These are phyloP conservation scores for Telmatherina bonti DNA, from an alignment of 2,797 vertebrate species.

Conservation along the genomic window DNA sequence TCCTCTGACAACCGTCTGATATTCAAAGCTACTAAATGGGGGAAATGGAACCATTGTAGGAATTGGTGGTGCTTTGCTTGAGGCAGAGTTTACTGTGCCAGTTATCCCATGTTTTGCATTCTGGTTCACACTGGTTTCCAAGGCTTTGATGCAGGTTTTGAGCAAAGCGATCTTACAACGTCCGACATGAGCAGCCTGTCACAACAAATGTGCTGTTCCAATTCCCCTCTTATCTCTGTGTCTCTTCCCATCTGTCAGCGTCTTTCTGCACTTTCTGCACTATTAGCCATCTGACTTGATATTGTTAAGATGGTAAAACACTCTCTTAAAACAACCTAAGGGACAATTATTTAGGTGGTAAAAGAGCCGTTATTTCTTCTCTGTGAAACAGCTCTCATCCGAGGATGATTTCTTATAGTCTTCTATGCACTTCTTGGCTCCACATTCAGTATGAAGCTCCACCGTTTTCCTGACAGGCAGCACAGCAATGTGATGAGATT, in stretches of 20 bases:
- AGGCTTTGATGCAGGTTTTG: slow-evolving; percentile 47
- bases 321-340: slow-evolving; percentile 5
- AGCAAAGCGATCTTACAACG: slow-evolving; percentile 61
- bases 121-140: slow-evolving; percentile 53
- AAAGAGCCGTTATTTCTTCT: slow-evolving; percentile 33
- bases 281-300: slow-evolving; percentile 47
- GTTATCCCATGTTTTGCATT: slow-evolving; percentile 23
- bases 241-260: slow-evolving; percentile 76
- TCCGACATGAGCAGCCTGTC: slow-evolving; percentile 69
- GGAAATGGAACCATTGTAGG: too few relatives aligned
- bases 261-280: slow-evolving; percentile 59
- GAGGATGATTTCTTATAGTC: slow-evolving; percentile 54
- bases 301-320: slow-evolving; percentile 15
- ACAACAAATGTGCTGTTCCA: slow-evolving; percentile 71
- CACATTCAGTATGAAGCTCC: slow-evolving; percentile 38
- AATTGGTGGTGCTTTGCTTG: neutral
- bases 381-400: slow-evolving; percentile 17
- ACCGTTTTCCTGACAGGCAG: slow-evolving; percentile 2
- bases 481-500: slow-evolving; percentile 27
- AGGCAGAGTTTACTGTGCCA: neutral
- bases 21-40: slow-evolving; percentile 1
- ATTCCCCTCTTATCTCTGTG: slow-evolving; percentile 54
- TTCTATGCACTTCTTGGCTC: slow-evolving; percentile 43
- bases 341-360: slow-evolving; percentile 39
- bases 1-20: neutral